Base-by-base conservation (phyloP, 2,888 invertebrate species). In the Cynaeus angustus region DNA sequence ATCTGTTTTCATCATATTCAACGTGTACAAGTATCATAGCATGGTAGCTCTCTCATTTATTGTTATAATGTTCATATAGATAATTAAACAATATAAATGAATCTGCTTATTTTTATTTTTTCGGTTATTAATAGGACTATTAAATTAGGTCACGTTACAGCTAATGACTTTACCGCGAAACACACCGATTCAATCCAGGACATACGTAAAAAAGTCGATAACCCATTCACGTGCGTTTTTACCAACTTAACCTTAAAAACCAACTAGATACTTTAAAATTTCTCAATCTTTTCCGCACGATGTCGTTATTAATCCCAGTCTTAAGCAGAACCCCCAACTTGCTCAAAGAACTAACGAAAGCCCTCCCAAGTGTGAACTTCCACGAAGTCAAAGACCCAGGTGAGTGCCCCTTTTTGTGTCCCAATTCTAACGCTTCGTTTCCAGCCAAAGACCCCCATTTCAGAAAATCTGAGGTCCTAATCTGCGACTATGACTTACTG, bases 41-140 rank as follows among this genome's bases (percentile, higher is more conserved):
- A 84, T 83, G 83, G 83, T 84, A 85, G 84, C 84, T 84, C 84
- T 84, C 84, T 85, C 83, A 83, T 83, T 84, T 83, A 84, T 84
- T 85, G 84, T 84, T 85, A 85, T 81, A 83, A 84, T 84, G 83
- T 85, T 85, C 84, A 83, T 83, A 83, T 84, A 85, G 83, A 83
- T 83, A 83, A 84, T 83, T 83, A 85, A 84, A 84, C 78, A 77
- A 82, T 81, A 81, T 80, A 76, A 80, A 81, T 80, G 61, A 67
- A 59, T 7, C 14, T n/a, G n/a, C 8, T 10, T 67, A 53, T 58
- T 59, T 67, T 67, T 61, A 33, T 37, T 50, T 59, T 33, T 21
- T 37, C n/a, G 37, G 37, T 37, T 7, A 37, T 30, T 7, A 30
- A 30, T 30, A 8, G 8, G 6, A 8, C 30, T 30, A 30, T 30